Conservation (phyloP, 2,113 vertebrate genomes). For the Gobiocypris rarus region DNA sequence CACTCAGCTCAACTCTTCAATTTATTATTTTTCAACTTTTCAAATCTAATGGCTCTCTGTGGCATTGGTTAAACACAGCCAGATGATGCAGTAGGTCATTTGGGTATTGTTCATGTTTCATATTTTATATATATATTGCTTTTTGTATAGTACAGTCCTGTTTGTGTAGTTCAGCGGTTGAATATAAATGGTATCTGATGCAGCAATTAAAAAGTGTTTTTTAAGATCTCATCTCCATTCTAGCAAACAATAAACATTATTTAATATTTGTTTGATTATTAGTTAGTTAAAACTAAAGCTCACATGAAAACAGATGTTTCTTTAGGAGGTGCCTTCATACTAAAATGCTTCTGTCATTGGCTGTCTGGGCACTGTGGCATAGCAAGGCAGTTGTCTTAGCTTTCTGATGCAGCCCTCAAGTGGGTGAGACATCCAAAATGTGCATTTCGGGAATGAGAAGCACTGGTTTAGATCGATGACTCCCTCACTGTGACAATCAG, state of each 20-base stretch:
- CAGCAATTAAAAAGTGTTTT: too few species aligned
- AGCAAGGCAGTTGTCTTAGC: neutral
- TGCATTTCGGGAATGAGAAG: conserved; percentile 1
- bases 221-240: too few species aligned
- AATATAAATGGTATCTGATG: neutral
- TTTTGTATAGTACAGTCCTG: neutral
- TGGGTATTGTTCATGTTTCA: neutral
- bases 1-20: neutral
- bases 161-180: neutral
- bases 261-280: neutral
- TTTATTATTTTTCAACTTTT: neutral
- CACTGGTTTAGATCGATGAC: neutral
- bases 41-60: neutral
- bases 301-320: conserved; percentile 4
- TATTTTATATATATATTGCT: neutral
- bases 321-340: neutral
- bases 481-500: neutral
- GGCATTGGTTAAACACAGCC: neutral
- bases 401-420: neutral
- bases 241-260: neutral
- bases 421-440: neutral
- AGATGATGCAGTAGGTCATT: neutral
- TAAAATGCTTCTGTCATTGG: neutral
- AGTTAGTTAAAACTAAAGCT: conserved; percentile 8
- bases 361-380: neutral